Base-by-base conservation (phyloP, 2,797 vertebrate species). In the Cyprinella venusta region DNA sequence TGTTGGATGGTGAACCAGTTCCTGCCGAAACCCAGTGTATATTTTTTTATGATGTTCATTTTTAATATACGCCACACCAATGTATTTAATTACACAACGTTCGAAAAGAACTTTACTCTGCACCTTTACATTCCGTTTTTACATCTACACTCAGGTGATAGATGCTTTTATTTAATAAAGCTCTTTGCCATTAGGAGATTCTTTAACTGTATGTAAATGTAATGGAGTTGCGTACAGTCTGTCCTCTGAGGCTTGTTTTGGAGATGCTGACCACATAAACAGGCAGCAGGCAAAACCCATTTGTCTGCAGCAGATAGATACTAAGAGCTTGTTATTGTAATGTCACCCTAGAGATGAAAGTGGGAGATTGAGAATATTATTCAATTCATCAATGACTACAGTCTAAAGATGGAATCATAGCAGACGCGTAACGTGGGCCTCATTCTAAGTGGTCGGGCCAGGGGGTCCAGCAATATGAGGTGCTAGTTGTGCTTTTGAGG, bases 281-380 rank as follows among this genome's bases (percentile, higher is more conserved):
- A 54, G 61, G 19, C 67, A 76, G 72, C 6, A 21, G 10, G 45
- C 6, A 9, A 71, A 70, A 80, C 82, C 72, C 85, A 80, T 76
- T 90, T 76, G 82, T 84, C 85, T 89, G 88, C 88, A 63, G 71
- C 45, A 80, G 89, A 84, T 77, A 88, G 74, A 84, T 52, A 21
- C 87, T 86, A 68, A 85, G 59, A 80, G 85, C 79, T 86, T 88
- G 71, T 86, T 88, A 84, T 80, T 86, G 76, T 86, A 86, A 85
- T 82, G 71, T 79, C 61, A 85, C 85, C 72, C 82, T 19, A 85
- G 83, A 83, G 85, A 84, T 84, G 75, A 88, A 86, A 82, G 82
- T 56, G 42, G 81, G 65, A 56, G 50, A 86, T 82, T 79, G 72
- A 54, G 81, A 86, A 84, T 77, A 80, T 84, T 83, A 83, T 80